Conservation (phyloP, 2,113 vertebrate genomes). For the Deroptyus accipitrinus region DNA sequence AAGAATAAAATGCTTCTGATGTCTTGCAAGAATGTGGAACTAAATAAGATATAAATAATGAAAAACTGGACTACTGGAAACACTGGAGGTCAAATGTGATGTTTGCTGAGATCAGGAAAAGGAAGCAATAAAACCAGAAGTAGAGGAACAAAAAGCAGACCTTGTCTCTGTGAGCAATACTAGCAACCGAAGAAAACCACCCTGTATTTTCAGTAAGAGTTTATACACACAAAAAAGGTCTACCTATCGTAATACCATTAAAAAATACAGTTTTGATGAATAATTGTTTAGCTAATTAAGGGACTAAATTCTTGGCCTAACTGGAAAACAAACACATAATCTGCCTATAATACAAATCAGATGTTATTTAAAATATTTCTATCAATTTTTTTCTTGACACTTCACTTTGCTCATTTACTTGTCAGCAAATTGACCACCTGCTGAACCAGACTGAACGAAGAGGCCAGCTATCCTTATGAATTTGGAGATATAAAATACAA, state of each 20-base stretch:
- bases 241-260: neutral
- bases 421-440: neutral
- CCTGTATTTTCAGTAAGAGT: neutral
- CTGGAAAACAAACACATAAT: neutral
- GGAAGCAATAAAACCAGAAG: neutral
- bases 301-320: neutral
- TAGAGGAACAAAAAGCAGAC: neutral
- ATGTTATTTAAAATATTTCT: neutral
- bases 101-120: neutral
- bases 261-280: neutral
- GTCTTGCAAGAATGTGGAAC: neutral
- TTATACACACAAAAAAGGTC: neutral
- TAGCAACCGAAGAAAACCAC: neutral
- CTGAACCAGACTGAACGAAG: neutral
- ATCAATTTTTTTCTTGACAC: neutral
- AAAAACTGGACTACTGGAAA: neutral
- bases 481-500: neutral
- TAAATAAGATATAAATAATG: neutral
- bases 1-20: neutral
- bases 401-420: neutral
- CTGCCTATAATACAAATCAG: neutral
- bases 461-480: neutral
- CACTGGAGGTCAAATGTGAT: neutral
- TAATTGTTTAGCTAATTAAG: neutral
- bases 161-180: neutral